phyloP scores from a whole-genome alignment of 2,888 invertebrate species.

The Tetramorium bicarinatum region DNA sequence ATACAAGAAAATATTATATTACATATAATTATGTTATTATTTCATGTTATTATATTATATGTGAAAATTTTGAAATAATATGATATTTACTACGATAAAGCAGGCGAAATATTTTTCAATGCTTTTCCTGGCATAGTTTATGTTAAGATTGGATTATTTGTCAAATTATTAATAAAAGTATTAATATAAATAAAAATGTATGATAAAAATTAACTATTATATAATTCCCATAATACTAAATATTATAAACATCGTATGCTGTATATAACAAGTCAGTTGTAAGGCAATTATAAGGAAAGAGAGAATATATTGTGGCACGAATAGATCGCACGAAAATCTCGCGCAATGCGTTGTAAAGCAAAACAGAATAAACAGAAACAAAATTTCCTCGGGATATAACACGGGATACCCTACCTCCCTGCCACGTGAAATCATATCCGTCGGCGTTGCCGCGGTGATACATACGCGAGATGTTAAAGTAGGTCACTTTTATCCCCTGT shows the following conservation, averaged over 20 bases:
- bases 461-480: conserved; percentile 66
- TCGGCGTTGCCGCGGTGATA: conserved; percentile 50
- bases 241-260: neutral
- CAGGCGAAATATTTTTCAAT: neutral
- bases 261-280: neutral
- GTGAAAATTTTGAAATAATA: neutral
- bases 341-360: neutral
- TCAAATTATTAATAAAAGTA: neutral
- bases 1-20: neutral
- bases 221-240: neutral
- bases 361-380: neutral
- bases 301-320: neutral
- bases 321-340: neutral
- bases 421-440: conserved; percentile 60
- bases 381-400: conserved; percentile 28
- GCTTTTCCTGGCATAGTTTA: neutral
- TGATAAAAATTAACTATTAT: neutral
- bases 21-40: neutral
- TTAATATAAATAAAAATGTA: neutral
- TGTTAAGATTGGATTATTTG: neutral
- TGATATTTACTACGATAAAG: neutral
- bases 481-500: conserved; percentile 82
- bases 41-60: neutral
- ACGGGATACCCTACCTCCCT: conserved; percentile 50
- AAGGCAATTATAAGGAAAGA: neutral